These are phyloP conservation scores for Bolborhynchus lineola DNA, from an alignment of 2,113 vertebrate species.

Conservation along the genomic window DNA sequence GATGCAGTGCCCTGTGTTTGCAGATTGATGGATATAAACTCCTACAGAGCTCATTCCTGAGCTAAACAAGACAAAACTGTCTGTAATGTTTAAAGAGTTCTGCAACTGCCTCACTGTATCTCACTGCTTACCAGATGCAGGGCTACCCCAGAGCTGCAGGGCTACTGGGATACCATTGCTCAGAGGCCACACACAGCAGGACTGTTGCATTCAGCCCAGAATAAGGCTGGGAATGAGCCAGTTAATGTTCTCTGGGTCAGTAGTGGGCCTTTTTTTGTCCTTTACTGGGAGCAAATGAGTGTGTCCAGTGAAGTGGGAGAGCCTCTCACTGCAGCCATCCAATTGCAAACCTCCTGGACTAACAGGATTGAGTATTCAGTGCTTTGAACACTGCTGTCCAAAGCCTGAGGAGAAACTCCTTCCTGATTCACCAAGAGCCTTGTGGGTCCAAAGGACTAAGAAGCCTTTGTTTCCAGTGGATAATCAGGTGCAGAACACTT, in stretches of 20 bases:
- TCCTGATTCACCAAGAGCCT: background rate
- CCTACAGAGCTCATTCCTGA: background rate
- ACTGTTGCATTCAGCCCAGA: background rate
- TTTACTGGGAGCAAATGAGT: background rate
- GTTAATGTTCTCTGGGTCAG: background rate
- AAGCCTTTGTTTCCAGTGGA: background rate
- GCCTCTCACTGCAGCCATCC: background rate
- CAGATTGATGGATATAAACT: background rate
- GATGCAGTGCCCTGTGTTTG: background rate
- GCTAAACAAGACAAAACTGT: background rate
- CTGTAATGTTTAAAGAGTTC: background rate
- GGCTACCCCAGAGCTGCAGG: background rate
- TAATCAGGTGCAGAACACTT: background rate
- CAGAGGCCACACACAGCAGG: background rate
- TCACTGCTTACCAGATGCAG: background rate
- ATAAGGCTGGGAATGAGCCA: background rate
- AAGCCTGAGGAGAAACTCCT: background rate
- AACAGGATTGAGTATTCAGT: rapidly evolving
- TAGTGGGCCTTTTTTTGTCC: background rate
- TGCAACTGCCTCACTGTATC: background rate
- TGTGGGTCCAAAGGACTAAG: background rate
- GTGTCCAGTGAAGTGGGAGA: background rate
- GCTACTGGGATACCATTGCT: background rate
- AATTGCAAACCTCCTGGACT: background rate
- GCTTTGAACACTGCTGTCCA: background rate